Percentiles rank a stretch among this genome's conserved stretches.
These are phyloP conservation scores for Spialia ferax DNA, from an alignment of 2,888 invertebrate genomes.

Conservation along the genomic window DNA sequence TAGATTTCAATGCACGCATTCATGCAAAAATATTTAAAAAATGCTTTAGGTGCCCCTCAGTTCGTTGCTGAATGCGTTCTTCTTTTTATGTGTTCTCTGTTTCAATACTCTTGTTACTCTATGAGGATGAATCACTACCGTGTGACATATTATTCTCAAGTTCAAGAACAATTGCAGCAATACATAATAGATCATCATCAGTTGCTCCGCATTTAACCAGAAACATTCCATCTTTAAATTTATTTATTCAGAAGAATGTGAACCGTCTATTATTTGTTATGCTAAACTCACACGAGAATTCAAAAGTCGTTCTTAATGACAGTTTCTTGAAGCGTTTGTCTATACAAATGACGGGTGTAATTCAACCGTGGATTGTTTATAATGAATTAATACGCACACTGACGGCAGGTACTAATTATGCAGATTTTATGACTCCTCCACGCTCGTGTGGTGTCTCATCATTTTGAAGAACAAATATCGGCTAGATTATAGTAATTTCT, in stretches of 20 bases:
- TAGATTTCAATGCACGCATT: too few relatives aligned
- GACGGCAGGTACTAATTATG: conserved; percentile 43
- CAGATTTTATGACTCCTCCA: conserved; percentile 38
- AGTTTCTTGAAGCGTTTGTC: conserved; percentile 49
- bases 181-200: conserved; percentile 14
- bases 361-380: conserved; percentile 55
- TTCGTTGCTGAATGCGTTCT: neutral
- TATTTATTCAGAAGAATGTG: conserved; percentile 59
- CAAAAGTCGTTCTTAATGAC: conserved; percentile 71
- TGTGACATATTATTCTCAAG: neutral
- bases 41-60: too few relatives aligned
- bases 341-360: conserved; percentile 35
- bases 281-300: conserved; percentile 68
- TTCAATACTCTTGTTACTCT: too few relatives aligned
- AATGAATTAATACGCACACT: conserved; percentile 65
- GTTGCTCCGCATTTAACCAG: conserved; percentile 38
- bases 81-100: neutral
- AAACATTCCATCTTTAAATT: conserved; percentile 47
- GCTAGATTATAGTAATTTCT: neutral
- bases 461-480: conserved; percentile 24
- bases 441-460: conserved; percentile 29
- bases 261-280: conserved; percentile 79
- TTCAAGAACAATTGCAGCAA: conserved; percentile 7
- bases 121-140: neutral
- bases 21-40: too few relatives aligned